Conservation (phyloP, 2,888 invertebrate genomes). For the Silvanus unidentatus region DNA sequence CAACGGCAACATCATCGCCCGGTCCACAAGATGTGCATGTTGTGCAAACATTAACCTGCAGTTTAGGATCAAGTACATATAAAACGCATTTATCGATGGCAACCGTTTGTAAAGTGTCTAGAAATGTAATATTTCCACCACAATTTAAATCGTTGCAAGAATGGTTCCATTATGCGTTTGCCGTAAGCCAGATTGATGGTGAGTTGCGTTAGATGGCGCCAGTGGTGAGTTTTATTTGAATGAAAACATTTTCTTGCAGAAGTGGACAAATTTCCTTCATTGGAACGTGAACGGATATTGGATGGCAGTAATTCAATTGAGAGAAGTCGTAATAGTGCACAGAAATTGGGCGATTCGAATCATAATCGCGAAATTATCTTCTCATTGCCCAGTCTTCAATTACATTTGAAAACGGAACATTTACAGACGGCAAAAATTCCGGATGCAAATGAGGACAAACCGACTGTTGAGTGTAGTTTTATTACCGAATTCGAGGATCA, state of each 20-base stretch:
- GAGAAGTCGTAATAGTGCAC: slow-evolving; percentile 49
- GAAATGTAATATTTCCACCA: slow-evolving; percentile 89
- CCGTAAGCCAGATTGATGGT: slow-evolving; percentile 92
- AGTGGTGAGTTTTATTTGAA: no score
- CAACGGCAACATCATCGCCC: slow-evolving; percentile 28
- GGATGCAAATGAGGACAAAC: slow-evolving; percentile 67
- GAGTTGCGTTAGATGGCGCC: slow-evolving; percentile 24
- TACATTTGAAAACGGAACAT: slow-evolving; percentile 91
- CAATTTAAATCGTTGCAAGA: slow-evolving; percentile 91
- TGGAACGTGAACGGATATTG: slow-evolving; percentile 64
- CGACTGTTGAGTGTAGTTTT: slow-evolving; percentile 91
- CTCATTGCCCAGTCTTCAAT: slow-evolving; percentile 85
- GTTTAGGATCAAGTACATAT: slow-evolving; percentile 68
- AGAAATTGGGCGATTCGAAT: slow-evolving; percentile 68
- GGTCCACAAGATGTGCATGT: slow-evolving; percentile 64
- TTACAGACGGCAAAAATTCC: slow-evolving; percentile 71
- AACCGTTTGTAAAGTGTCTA: slow-evolving; percentile 85
- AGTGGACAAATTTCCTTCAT: slow-evolving; percentile 83
- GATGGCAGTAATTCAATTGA: slow-evolving; percentile 56
- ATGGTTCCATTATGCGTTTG: slow-evolving; percentile 96
- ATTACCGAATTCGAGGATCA: slow-evolving; percentile 98
- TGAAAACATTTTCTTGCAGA: slow-evolving; percentile 49
- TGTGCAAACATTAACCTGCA: slow-evolving; percentile 85
- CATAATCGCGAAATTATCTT: slow-evolving; percentile 95
- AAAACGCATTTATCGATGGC: slow-evolving; percentile 84